A percentile compares a stretch with the other conserved stretches of the same genome.
Conservation (phyloP, 2,113 vertebrate genomes). For the Cepphus grylle region DNA sequence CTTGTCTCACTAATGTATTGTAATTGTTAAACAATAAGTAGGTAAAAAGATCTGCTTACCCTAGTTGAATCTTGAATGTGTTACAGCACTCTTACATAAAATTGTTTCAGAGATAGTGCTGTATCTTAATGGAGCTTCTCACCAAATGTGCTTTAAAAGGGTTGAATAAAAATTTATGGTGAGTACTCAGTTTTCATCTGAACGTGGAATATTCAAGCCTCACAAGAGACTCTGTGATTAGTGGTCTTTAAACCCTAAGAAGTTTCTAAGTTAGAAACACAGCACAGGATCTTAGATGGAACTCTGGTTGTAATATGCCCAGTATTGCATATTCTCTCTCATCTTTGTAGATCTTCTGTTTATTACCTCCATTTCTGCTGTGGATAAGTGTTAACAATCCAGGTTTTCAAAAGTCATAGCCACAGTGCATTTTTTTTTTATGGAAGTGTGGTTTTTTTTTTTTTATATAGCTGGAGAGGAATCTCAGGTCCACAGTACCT, state of each 20-base stretch:
- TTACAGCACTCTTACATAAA: background rate
- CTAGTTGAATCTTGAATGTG: background rate
- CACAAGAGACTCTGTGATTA: background rate
- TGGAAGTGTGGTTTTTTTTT: accelerated
- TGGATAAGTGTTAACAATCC: background rate
- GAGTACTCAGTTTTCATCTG: background rate
- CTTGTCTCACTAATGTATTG: background rate
- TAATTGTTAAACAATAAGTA: background rate
- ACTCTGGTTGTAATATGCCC: background rate
- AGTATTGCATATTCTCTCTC: background rate
- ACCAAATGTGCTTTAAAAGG: background rate
- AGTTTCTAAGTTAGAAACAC: background rate
- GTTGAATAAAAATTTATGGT: background rate
- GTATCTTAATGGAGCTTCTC: background rate
- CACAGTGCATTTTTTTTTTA: too few species aligned
- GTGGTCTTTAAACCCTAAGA: background rate
- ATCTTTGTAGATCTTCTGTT: background rate
- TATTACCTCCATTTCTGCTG: background rate
- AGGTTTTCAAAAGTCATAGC: background rate
- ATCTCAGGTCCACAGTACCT: background rate
- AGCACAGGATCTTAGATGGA: background rate
- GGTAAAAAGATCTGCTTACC: background rate
- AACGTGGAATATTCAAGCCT: background rate
- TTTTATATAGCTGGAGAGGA: background rate
- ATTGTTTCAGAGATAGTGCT: background rate